phyloP scores from a whole-genome alignment of 2,888 invertebrate species.

The Agrilus cyanescens region DNA sequence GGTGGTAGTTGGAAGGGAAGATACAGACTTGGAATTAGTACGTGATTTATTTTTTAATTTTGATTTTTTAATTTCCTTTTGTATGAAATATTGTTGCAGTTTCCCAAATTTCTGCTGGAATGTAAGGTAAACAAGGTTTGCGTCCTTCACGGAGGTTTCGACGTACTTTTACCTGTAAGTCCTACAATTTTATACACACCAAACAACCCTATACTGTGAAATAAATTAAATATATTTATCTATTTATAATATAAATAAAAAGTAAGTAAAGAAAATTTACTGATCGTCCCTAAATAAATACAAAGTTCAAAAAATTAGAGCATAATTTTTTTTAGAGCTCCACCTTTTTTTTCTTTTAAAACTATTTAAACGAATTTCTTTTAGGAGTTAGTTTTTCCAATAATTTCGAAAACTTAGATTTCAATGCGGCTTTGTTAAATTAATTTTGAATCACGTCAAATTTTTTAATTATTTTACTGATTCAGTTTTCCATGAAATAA shows the following conservation, averaged over 20 bases:
- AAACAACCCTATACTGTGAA: conserved; percentile 5
- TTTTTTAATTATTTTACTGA: too few relatives aligned
- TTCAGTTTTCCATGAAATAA: too few relatives aligned
- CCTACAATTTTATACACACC: conserved; percentile 41
- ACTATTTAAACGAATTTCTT: too few relatives aligned
- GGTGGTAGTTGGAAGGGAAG: conserved; percentile 66
- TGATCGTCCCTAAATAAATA: not conserved
- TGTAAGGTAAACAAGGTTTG: conserved; percentile 71
- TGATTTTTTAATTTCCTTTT: conserved; percentile 2
- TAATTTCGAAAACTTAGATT: too few relatives aligned
- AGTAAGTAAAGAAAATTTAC: not conserved
- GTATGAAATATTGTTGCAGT: conserved; percentile 43
- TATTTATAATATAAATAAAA: not conserved
- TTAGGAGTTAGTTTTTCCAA: too few relatives aligned
- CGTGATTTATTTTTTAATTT: too few relatives aligned
- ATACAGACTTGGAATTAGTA: conserved; percentile 66
- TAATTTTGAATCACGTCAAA: too few relatives aligned
- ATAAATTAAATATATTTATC: not conserved
- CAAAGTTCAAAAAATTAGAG: too few relatives aligned
- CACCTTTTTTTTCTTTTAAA: too few relatives aligned
- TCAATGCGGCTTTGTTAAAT: too few relatives aligned
- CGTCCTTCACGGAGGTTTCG: conserved; percentile 77
- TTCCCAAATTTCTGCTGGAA: conserved; percentile 73
- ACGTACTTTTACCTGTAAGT: conserved; percentile 56
- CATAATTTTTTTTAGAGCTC: too few relatives aligned